Evolutionary conservation across 2,797 vertebrate genomes (phyloP), one percentile per base, ranked within the genome.

Genomic region (Paramormyrops hopkinsi): DNA sequence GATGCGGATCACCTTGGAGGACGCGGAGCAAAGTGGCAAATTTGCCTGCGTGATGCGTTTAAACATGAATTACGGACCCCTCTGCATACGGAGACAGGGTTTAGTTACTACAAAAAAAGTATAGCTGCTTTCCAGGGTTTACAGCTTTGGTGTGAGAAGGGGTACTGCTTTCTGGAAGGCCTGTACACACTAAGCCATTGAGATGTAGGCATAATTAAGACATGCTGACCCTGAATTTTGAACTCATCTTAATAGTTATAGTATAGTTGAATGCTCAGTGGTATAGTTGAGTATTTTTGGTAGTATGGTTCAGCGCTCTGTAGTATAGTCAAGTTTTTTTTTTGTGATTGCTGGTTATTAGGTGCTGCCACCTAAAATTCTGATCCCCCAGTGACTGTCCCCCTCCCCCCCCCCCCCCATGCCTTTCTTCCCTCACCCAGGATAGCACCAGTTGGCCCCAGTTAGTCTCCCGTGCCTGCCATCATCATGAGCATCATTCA

Each of bases 401-500:
- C 59, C 59, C 22, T 29, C 25, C 11, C 59, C 59, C 22, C 19
- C 17, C 19, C 59, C 25, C 11, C 29, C 12, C 29, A 4, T 73
- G 65, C 29, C 29, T 37, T 73, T 33, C 4, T 37, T 12, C 12
- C 1, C 22, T 22, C 44, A 41, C 46, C 46, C 92, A 96, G 96
- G 93, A 95, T 95, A 94, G 94, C 91, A 91, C 93, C 91, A 90
- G 94, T 92, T 92, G 92, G 93, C 92, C 90, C 93, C 91, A 92
- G 89, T 95, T 88, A 96, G 93, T 93, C 76, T 93, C 92, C 93
- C 91, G 90, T 90, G 86, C 89, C 89, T 85, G 90, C 87, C 88
- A 90, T 93, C 94, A 95, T 88, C 94, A 97, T 97, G 96, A 97
- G 94, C 94, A 95, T 97, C 92, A 95, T 97, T 92, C 96, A 96